Conservation (phyloP, 2,113 vertebrate genomes). For the Amblyornis subalaris region DNA sequence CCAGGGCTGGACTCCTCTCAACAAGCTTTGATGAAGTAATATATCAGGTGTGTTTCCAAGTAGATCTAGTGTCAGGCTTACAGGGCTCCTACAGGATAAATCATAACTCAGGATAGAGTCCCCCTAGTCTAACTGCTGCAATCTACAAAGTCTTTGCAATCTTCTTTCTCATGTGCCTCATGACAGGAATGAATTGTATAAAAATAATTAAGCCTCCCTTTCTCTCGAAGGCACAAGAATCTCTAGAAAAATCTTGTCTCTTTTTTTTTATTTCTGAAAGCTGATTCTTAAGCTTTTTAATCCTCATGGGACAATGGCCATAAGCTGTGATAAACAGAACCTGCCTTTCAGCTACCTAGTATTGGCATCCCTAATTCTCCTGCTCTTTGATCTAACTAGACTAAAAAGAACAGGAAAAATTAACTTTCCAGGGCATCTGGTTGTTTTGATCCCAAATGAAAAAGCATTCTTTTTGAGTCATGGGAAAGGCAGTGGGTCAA, state of each 20-base stretch:
- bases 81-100: not conserved
- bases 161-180: not conserved
- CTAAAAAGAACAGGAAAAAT: not conserved
- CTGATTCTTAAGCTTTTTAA: not conserved
- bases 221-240: not conserved
- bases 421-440: not conserved
- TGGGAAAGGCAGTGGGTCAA: fast-evolving
- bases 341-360: not conserved
- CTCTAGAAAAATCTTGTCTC: not conserved
- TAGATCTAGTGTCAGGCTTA: not conserved
- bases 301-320: not conserved
- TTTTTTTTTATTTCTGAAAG: not conserved
- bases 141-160: not conserved
- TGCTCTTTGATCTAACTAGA: not conserved
- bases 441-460: not conserved
- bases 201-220: not conserved
- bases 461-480: not conserved
- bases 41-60: not conserved
- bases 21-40: not conserved
- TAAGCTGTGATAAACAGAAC: not conserved
- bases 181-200: not conserved
- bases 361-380: not conserved
- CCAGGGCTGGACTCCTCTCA: not conserved
- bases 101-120: not conserved
- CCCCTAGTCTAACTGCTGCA: not conserved